These are phyloP conservation scores for Phasia obesa DNA, from an alignment of 2,888 invertebrate genomes.

Conservation along the genomic window DNA sequence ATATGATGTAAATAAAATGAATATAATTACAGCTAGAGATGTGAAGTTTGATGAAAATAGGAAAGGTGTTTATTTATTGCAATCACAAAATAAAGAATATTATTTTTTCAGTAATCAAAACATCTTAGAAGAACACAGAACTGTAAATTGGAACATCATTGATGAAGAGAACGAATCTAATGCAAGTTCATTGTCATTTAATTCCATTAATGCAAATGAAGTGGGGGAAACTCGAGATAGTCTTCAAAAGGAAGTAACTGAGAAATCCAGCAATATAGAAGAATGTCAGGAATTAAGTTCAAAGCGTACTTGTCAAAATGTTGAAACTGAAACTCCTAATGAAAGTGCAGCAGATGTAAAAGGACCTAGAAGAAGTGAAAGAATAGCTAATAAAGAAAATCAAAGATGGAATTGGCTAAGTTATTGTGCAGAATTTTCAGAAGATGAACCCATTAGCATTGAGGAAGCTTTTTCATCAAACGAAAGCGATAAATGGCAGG, in stretches of 20 bases:
- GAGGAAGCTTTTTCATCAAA: too few species aligned
- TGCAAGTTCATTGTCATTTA: background rate
- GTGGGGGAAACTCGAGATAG: background rate
- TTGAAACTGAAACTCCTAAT: background rate
- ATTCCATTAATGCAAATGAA: slow-evolving; percentile 3
- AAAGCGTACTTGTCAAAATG: too few species aligned
- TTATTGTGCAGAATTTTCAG: too few species aligned
- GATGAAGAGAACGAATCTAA: background rate
- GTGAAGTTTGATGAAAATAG: slow-evolving; percentile 19
- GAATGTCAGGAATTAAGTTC: too few species aligned
- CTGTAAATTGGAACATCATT: background rate
- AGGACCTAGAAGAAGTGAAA: slow-evolving; percentile 8
- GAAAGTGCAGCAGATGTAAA: too few species aligned
- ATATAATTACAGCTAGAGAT: slow-evolving; percentile 28
- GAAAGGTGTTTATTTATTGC: slow-evolving; percentile 5
- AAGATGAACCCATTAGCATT: too few species aligned
- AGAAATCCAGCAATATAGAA: too few species aligned
- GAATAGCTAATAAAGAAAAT: background rate
- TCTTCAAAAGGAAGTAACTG: too few species aligned
- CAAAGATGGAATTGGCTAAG: background rate
- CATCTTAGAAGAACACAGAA: background rate
- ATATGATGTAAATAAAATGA: too few species aligned
- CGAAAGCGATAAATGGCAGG: too few species aligned
- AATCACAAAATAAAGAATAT: slow-evolving; percentile 1
- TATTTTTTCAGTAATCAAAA: background rate